Evolutionary conservation across 2,888 invertebrate genomes (phyloP).

Genomic region (Synergus itoensis): DNA sequence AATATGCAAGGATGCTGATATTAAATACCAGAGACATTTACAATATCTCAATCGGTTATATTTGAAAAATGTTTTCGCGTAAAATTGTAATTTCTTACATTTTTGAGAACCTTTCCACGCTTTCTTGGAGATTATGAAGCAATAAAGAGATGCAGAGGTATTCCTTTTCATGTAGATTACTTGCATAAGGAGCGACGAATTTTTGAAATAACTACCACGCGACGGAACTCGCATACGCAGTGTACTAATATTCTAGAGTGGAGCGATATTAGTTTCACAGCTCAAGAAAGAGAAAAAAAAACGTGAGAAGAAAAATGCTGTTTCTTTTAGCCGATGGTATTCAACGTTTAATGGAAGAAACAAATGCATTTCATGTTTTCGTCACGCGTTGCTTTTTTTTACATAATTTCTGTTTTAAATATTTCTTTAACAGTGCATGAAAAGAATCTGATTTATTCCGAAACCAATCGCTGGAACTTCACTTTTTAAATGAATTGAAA

Average conservation of each 20-base stretch:
- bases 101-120: constrained; percentile 21
- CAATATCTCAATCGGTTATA: not conserved
- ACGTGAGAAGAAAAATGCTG: not conserved
- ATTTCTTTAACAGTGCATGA: not conserved
- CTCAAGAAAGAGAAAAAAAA: not conserved
- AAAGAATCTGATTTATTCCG: constrained; percentile 4
- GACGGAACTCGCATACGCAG: constrained; percentile 55
- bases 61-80: not conserved
- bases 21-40: constrained; percentile 22
- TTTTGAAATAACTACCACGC: constrained; percentile 54
- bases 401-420: not conserved
- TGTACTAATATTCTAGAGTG: constrained; percentile 39
- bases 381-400: not conserved
- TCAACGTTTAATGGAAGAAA: not conserved
- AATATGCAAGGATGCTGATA: not conserved
- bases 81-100: constrained; percentile 35
- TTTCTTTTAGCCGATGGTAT: not conserved
- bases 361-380: not conserved
- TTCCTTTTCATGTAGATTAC: constrained; percentile 37
- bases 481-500: not conserved
- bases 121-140: constrained; percentile 22
- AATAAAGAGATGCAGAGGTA: constrained; percentile 35
- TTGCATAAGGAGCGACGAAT: constrained; percentile 50
- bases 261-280: not conserved
- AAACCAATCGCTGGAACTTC: not conserved